Evolutionary conservation across 2,888 invertebrate species (phyloP), one percentile per base, ranked within the genome.

Genomic region (Cryptocheilus praepositus): DNA sequence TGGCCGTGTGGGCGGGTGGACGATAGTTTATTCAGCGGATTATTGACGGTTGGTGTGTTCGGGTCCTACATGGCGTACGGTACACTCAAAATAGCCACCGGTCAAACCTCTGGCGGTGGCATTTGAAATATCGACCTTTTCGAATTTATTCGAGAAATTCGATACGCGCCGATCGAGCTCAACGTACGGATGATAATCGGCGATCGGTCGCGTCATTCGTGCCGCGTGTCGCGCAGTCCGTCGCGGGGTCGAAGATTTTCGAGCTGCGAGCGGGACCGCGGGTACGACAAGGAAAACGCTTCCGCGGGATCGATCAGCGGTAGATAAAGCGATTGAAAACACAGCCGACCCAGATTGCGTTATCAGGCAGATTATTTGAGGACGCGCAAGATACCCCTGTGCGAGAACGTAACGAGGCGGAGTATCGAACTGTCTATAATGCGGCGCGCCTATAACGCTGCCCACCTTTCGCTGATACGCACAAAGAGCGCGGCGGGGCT

Each of bases 21-120:
- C 85, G 86, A 87, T 88, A 86, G 88, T 88, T 88, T 88, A 88
- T 88, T 88, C 87, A 86, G 83, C 83, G 87, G 88, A 87, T 87
- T 88, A 88, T 88, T 86, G 88, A 88, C 87, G 87, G 84, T 81
- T 81, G 85, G 82, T 85, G 80, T 84, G 81, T 81, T 83, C 82
- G 77, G 83, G 78, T 80, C 79, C 77, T 79, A 79, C 80, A 76
- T 71, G 76, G 75, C 77, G 78, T 80, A 79, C 77, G 79, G 80
- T 71, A 73, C 81, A 82, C 85, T 88, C 85, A 81, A 88, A 88
- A 88, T 87, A 87, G 84, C 85, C 84, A 81, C 79, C 81, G 84
- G 82, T 80, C 83, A 85, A n/a, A 84, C 82, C 82, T 83, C 81
- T 81, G 79, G 73, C 68, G 73, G 65, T 77, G 75, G 77, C 76